Evolutionary conservation across 2,888 invertebrate species (phyloP).

Genomic region (Philereme transversata): DNA sequence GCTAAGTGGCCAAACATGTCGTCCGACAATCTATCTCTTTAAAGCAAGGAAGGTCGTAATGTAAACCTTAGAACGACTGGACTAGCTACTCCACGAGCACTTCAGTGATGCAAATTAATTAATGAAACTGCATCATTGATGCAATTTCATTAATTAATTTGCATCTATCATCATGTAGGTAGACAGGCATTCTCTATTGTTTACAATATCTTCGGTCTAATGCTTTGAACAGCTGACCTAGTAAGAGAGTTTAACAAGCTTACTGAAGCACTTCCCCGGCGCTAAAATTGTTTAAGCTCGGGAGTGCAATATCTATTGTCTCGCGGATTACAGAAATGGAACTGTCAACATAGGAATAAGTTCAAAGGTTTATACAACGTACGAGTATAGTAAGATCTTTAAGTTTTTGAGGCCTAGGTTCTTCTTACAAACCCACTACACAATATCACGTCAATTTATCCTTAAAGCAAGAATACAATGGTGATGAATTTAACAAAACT

Average conservation of each 20-base stretch:
- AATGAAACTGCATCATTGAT: constrained; percentile 17
- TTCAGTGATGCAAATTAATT: not conserved
- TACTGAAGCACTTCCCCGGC: constrained; percentile 47
- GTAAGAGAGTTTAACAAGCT: constrained; percentile 47
- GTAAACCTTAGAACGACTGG: no score
- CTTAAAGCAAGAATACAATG: no score
- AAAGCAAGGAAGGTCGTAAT: no score
- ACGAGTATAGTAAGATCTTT: no score
- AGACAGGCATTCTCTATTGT: constrained; percentile 13
- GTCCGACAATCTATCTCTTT: no score
- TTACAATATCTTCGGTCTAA: constrained; percentile 31
- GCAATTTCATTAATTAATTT: not conserved
- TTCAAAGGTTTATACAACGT: no score
- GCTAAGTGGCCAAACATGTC: no score
- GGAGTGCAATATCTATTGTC: constrained; percentile 30
- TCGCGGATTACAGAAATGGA: constrained; percentile 18
- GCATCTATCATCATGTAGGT: constrained; percentile 16
- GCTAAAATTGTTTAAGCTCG: constrained; percentile 37
- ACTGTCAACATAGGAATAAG: not conserved
- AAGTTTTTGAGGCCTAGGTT: no score
- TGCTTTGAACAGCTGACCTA: constrained; percentile 39
- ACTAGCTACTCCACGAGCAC: no score
- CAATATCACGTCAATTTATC: no score
- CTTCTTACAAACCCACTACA: no score
- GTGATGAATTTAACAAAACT: no score